Conservation (phyloP, 2,113 vertebrate species). For the Oryzias woworae region DNA sequence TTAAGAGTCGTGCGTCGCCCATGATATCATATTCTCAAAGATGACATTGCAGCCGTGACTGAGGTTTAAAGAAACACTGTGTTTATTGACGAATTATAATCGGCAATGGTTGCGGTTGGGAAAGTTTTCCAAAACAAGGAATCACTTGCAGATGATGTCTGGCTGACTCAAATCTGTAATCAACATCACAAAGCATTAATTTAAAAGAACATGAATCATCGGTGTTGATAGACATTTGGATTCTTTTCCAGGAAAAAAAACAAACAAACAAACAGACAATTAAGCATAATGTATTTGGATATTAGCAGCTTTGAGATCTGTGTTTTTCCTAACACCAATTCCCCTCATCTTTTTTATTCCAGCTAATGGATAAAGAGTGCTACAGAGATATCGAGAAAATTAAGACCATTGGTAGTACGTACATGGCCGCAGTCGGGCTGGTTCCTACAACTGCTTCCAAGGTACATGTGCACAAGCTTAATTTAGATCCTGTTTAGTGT, state of each 20-base stretch:
- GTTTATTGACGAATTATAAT: conserved; percentile 49
- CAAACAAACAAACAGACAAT: not conserved
- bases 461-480: conserved; percentile 70
- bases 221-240: conserved; percentile 22
- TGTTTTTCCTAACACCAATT: conserved; percentile 5
- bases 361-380: conserved; percentile 98
- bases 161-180: conserved; percentile 43
- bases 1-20: not conserved
- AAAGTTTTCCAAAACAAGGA: conserved; percentile 43
- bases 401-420: conserved; percentile 98
- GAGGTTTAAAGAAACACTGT: conserved; percentile 34
- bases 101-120: conserved; percentile 43
- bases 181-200: conserved; percentile 39
- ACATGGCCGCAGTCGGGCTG: conserved; percentile 97
- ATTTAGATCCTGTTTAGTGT: conserved; percentile 24
- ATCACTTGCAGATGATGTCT: conserved; percentile 54
- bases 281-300: not conserved
- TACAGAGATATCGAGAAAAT: conserved; percentile 99
- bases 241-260: conserved; percentile 21
- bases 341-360: conserved; percentile 7
- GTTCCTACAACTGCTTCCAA: conserved; percentile 90
- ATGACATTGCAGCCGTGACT: conserved; percentile 34
- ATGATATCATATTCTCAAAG: conserved; percentile 25
- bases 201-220: conserved; percentile 29
- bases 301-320: not conserved